Percentiles rank a stretch among this genome's conserved stretches.
Evolutionary conservation across 2,113 vertebrate species (phyloP).

Genomic region (Chloebia gouldiae): DNA sequence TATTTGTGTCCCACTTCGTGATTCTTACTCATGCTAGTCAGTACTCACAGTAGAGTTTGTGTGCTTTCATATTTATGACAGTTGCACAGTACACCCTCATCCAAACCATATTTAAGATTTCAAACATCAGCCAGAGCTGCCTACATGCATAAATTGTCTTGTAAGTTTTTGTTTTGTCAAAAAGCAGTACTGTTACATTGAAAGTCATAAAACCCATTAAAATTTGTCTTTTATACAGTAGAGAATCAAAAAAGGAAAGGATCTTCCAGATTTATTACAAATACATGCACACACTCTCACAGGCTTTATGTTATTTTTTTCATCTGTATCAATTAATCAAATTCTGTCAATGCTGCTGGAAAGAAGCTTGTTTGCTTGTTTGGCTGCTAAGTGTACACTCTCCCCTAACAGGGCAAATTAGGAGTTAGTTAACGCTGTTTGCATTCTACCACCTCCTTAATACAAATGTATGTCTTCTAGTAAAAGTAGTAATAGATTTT

Average conservation of each 20-base stretch:
- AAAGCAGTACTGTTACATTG: not conserved
- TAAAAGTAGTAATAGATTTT: not conserved
- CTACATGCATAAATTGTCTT: not conserved
- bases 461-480: not conserved
- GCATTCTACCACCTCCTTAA: not conserved
- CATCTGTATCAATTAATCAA: not conserved
- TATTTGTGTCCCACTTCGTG: not conserved
- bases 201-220: not conserved
- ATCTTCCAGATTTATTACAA: not conserved
- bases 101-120: not conserved
- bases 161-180: not conserved
- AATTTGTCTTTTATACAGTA: not conserved
- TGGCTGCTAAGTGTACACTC: not conserved
- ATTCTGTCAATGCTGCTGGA: not conserved
- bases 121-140: not conserved
- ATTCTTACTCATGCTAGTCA: not conserved
- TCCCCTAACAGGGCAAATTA: not conserved
- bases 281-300: not conserved
- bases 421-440: not conserved
- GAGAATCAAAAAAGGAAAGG: not conserved
- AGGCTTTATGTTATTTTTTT: not conserved
- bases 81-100: not conserved
- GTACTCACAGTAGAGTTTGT: not conserved
- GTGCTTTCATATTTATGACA: not conserved
- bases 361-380: not conserved